Conservation (phyloP, 2,113 vertebrate genomes). For the Bufo gargarizans region DNA sequence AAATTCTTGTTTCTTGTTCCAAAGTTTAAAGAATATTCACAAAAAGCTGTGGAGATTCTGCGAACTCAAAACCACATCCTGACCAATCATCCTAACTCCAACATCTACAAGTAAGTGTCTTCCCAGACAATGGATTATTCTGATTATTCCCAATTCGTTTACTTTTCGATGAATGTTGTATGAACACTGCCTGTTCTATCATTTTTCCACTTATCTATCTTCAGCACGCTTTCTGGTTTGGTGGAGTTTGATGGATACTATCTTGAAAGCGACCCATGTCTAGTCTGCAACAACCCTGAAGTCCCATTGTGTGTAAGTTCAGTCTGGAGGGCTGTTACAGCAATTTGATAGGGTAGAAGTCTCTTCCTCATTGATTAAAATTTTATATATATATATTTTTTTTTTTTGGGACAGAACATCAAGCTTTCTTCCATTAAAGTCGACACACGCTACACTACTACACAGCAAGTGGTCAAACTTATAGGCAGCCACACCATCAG, state of each 20-base stretch:
- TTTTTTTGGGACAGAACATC: slow-evolving; percentile 82
- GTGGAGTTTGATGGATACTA: slow-evolving; percentile 98
- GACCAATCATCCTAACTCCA: slow-evolving; percentile 98
- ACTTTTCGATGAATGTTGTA: not conserved
- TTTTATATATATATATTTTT: not conserved
- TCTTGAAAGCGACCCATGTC: slow-evolving; percentile 95
- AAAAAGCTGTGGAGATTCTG: slow-evolving; percentile 96
- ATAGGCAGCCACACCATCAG: slow-evolving; percentile 99
- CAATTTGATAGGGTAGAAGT: not conserved
- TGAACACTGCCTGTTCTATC: not conserved
- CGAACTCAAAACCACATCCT: slow-evolving; percentile 96
- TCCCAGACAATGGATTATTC: not conserved
- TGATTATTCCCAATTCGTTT: not conserved
- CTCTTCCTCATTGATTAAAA: too few species aligned
- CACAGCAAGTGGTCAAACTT: slow-evolving; percentile 97
- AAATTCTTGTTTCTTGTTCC: not conserved
- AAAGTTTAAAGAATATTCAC: slow-evolving; percentile 95
- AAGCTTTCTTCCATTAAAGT: slow-evolving; percentile 99
- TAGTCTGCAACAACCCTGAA: slow-evolving; percentile 98
- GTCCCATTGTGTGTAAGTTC: slow-evolving; percentile 95
- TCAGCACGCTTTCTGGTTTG: slow-evolving; percentile 91
- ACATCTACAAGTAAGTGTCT: slow-evolving; percentile 93
- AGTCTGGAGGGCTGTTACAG: not conserved
- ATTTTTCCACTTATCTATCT: slow-evolving; percentile 31
- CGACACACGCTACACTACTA: slow-evolving; percentile 97